Base-by-base conservation (phyloP, 2,113 vertebrate genomes). In the Clarias batrachus region DNA sequence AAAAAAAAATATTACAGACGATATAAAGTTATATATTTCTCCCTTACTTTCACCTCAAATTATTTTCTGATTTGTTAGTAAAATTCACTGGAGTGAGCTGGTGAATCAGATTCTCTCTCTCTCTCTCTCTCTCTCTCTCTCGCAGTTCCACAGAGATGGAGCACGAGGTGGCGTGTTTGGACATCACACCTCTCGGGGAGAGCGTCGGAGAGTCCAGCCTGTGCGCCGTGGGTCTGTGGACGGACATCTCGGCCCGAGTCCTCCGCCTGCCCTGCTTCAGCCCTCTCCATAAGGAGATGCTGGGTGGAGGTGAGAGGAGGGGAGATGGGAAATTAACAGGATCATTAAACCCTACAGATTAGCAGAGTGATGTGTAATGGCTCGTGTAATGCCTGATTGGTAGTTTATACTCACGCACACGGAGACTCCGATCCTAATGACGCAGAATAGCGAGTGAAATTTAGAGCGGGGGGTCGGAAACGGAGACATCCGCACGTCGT, bases 201-300 rank as follows among this genome's bases (percentile, higher is more conserved):
- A 96, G 93, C 0, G 95, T 96, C 4, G 94, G 94, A 23, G 94
- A 98, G 93, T 99, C 97, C n/a, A 95, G 95, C 0, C 96, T 99
- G 21, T 99, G 98, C 14, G 98, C 98, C 0, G 97, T 99, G 1
- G 98, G 98, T 70, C 96, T 99, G 83, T 99, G 98, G 98, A 99
- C 98, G 0, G 98, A 99, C 93, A 99, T 99, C 92, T 99, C 98
- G 0, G 97, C 98, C 68, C 97, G 97, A 1, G 97, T 99, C 87
- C 94, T 98, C 13, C 98, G 97, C 87, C 95, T 99, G 59, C 98
- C 98, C 1, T 97, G 96, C 11, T 99, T 99, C 82, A 97, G 96
- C 1, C 93, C 97, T 27, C 93, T 99, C 91, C 98, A 99, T 94
- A 99, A 98, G 89, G 98, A 99, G 93, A 99, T 99, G 98, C 94